Evolutionary conservation across 2,888 invertebrate species (phyloP), one percentile per base, ranked within the genome.

Genomic region (Muscina levida): DNA sequence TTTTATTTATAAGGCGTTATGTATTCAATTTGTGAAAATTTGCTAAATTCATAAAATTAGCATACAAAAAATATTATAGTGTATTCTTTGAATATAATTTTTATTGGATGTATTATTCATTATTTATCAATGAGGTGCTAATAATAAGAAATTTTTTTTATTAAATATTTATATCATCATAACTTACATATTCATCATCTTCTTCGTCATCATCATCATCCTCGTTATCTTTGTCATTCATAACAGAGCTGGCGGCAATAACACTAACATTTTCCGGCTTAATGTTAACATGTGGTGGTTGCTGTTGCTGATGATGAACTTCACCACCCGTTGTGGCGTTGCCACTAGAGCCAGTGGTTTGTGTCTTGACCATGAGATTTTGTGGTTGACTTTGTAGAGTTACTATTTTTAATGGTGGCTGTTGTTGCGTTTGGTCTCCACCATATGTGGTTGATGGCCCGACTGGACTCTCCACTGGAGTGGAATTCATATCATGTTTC

Each of bases 161-260:
- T n/a, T n/a, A n/a, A n/a, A n/a, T n/a, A n/a, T n/a, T n/a, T n/a
- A n/a, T n/a, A n/a, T n/a, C n/a, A n/a, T n/a, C n/a, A n/a, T n/a
- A 1, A 91, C 92, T 91, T 91, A 94, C 94, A 91, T 93, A 93
- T 83, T 94, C 91, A 85, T 93, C 92, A 82, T 94, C 95, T 59
- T 93, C 94, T 84, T 93, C 94, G 73, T 93, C 92, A 81, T 94
- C 94, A 56, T 93, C 94, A 84, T 93, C 94, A 73, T 80, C 94
- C 91, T 93, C 93, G 82, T 93, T 91, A 84, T 93, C 92, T 80
- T 82, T 74, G 53, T 26, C 72, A 78, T 77, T 78, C 39, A 82
- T 73, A 66, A 81, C 62, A 13, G 83, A 65, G 48, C 84, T 81
- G 48, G 84, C 80, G 66, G 85, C 83, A 77, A 85, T 85, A 31